Base-by-base conservation (phyloP, 2,888 invertebrate genomes). In the Scelioninae gen. 1 region DNA sequence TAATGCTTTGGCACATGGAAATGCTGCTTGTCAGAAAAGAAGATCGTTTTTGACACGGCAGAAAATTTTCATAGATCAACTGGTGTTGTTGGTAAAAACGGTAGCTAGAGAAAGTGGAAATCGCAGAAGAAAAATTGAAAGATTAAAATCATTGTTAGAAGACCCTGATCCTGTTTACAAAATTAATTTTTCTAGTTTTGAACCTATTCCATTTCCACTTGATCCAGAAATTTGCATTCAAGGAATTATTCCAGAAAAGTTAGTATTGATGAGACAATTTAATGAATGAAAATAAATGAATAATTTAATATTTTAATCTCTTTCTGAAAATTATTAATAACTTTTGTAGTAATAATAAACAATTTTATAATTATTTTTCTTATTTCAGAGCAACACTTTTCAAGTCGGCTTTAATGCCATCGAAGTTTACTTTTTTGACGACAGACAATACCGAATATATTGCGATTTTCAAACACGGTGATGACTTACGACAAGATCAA, bases 381-480 rank as follows among this genome's bases (percentile, higher is more conserved):
- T 58, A 68, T 34, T 88, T 53, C 81, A 93, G 93, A 88, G 98
- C 98, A 0, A 96, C 96, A 55, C 94, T 99, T 0, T 99, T 99
- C 93, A 99, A 99, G 92, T 99, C 98, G 38, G 97, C 98, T 0
- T 93, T 98, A 71, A 99, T 98, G 98, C 99, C 99, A 1, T 97
- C 97, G 11, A 95, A 95, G 90, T 93, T 99, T 56, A 96, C 98
- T 0, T 99, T 99, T 92, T 93, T 96, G 11, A 97, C 97, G 0
- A 95, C 95, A 0, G 95, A 96, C 77, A 96, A 96, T 45, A 94
- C 95, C 40, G 96, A 97, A 89, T 99, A 99, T 92, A 96, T 97
- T 13, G 97, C 98, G 0, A 99, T 99, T 82, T 99, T 99, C 92
- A 99, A 99, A 92, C 96, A 98, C 88, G 99, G 99, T 0, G 99